Evolutionary conservation across 2,113 vertebrate species (phyloP).

Genomic region (Poeciliopsis prolifica): DNA sequence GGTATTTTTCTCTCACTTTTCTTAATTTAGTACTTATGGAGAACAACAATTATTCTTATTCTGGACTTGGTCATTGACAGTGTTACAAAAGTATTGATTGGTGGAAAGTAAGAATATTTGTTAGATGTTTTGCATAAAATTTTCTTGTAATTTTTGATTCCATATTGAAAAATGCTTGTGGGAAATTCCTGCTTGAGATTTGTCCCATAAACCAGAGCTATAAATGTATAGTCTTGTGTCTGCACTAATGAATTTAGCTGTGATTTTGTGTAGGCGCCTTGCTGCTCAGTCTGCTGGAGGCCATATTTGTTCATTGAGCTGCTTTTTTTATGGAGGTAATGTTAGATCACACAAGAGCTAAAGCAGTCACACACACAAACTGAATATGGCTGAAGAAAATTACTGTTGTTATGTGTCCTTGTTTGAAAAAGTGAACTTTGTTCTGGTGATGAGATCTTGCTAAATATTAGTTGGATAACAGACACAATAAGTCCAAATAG

Average conservation of each 20-base stretch:
- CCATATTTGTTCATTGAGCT: conserved; percentile 43
- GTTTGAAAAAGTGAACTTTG: background rate
- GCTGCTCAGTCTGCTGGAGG: conserved; percentile 15
- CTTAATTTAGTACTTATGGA: background rate
- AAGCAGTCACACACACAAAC: background rate
- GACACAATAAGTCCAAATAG: too few relatives aligned
- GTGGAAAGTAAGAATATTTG: too few relatives aligned
- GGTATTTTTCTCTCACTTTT: background rate
- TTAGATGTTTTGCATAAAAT: too few relatives aligned
- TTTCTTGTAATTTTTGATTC: too few relatives aligned
- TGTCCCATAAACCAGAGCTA: background rate
- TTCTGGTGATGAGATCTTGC: background rate
- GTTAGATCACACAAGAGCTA: conserved; percentile 28
- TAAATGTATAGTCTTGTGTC: conserved; percentile 5
- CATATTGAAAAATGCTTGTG: background rate
- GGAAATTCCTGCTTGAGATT: background rate
- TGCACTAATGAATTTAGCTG: conserved; percentile 5
- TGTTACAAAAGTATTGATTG: too few relatives aligned
- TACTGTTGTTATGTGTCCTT: background rate
- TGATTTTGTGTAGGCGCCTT: conserved; percentile 9
- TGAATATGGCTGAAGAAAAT: background rate
- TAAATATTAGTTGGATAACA: too few relatives aligned
- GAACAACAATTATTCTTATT: too few relatives aligned
- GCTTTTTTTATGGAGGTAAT: conserved; percentile 38
- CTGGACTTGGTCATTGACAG: too few relatives aligned